A percentile compares a stretch with the other conserved stretches of the same genome.
Evolutionary conservation across 2,113 vertebrate species (phyloP).

Genomic region (Pseudopodoces humilis): DNA sequence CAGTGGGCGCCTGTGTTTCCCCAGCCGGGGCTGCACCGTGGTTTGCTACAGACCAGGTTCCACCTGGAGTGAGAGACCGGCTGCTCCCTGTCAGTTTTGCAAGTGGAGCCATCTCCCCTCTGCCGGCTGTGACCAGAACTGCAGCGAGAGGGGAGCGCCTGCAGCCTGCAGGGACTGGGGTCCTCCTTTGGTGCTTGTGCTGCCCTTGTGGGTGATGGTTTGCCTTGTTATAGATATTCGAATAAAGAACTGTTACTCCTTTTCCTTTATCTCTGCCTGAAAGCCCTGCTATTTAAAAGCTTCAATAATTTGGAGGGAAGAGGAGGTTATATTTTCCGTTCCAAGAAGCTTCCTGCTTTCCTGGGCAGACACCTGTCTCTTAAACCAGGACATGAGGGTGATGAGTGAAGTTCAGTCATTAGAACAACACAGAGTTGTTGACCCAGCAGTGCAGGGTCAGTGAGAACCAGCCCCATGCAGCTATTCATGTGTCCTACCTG

Average conservation of each 20-base stretch:
- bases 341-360: background rate
- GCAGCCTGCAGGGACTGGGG: too few relatives aligned
- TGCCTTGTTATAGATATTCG: background rate
- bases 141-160: rapidly evolving
- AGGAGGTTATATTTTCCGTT: background rate
- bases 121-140: rapidly evolving
- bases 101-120: background rate
- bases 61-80: rapidly evolving
- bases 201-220: background rate
- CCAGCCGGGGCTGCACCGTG: rapidly evolving
- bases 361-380: background rate
- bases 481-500: background rate
- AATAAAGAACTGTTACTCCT: background rate
- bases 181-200: too few relatives aligned
- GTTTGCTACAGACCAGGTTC: background rate
- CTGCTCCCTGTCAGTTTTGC: background rate
- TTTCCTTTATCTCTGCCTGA: background rate
- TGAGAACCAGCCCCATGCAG: background rate
- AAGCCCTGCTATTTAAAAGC: background rate
- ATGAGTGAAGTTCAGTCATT: background rate
- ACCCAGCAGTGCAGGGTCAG: background rate
- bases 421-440: background rate
- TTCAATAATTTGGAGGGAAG: background rate
- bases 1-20: background rate
- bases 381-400: background rate